Evolutionary conservation across 2,888 invertebrate genomes (phyloP).

Genomic region (Thereva nobilitata): DNA sequence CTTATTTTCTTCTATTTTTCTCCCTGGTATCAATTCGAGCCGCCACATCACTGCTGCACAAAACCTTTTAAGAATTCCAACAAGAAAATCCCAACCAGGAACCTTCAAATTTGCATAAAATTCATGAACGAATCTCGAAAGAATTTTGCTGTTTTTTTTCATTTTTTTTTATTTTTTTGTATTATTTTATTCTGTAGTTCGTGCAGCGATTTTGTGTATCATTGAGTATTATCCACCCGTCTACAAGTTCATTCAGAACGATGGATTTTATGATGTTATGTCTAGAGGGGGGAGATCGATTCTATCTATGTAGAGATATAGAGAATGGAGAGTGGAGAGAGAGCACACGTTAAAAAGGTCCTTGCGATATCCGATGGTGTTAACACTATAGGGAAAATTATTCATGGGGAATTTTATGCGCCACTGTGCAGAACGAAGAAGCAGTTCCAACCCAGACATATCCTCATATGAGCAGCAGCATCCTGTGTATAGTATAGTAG

Average conservation of each 20-base stretch:
- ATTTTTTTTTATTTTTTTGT: too few species aligned
- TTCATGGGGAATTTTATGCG: conserved; percentile 37
- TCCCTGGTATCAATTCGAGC: too few species aligned
- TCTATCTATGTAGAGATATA: conserved; percentile 4
- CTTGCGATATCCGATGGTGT: conserved; percentile 24
- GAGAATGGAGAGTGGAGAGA: not conserved
- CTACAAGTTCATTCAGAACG: conserved; percentile 31
- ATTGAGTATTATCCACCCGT: conserved; percentile 28
- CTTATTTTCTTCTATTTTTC: too few species aligned
- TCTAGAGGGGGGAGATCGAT: not conserved
- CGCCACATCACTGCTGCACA: too few species aligned
- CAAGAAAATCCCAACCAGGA: too few species aligned
- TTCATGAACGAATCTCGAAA: conserved; percentile 12
- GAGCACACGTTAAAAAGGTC: not conserved
- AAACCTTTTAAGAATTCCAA: too few species aligned
- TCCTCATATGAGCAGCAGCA: conserved; percentile 2
- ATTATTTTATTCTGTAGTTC: conserved; percentile 15
- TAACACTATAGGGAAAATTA: conserved; percentile 32
- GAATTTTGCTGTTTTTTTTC: too few species aligned
- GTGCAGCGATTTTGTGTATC: conserved; percentile 29
- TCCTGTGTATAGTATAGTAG: not conserved
- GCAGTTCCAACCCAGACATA: conserved; percentile 4
- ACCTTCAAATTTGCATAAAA: conserved; percentile 23
- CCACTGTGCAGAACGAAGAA: conserved; percentile 32
- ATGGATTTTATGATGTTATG: conserved; percentile 32